Evolutionary conservation across 2,113 vertebrate species (phyloP), one percentile per base, ranked within the genome.

Genomic region (Collichthys lucidus): DNA sequence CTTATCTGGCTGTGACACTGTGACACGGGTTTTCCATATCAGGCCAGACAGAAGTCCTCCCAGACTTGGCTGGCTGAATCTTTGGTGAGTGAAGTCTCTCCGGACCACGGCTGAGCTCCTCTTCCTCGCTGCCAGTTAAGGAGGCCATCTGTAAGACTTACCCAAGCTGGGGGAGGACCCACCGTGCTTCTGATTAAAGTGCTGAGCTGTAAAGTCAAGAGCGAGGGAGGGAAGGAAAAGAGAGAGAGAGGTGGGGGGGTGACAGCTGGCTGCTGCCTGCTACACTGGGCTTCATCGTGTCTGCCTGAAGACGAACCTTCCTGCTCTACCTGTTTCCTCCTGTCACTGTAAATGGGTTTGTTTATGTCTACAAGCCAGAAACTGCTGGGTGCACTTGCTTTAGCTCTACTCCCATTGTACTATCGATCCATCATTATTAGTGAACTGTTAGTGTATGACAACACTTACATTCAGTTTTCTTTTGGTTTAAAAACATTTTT

Each of bases 131-230:
- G 79, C 67, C 79, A 82, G 65, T 91, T 80, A 80, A 80, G 86
- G 84, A 83, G 83, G 74, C 76, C 84, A 83, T 88, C 82, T 87
- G 74, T 79, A 85, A 83, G 81, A 53, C 67, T 87, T 56, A 68
- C 24, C 63, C 14, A n/a, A 64, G 55, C 57, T 57, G 57, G 73
- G 47, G 79, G 90, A 59, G 82, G 88, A 83, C 70, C 86, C 68
- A 17, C 70, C 74, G 73, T 49, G 49, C 75, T 89, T 56, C 75
- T 89, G 86, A 90, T 90, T 81, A 85, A 86, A 90, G 82, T 76
- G 86, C 90, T 88, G 79, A 87, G 77, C 80, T 89, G 79, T 88
- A 74, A 89, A 88, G 84, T 66, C 0, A 61, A 73, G 65, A n/a
- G 46, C 40, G 20, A 22, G 17, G 71, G 35, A 40, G 7, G 35